phyloP scores from a whole-genome alignment of 2,113 vertebrate genomes.

The Erpornis zantholeuca region DNA sequence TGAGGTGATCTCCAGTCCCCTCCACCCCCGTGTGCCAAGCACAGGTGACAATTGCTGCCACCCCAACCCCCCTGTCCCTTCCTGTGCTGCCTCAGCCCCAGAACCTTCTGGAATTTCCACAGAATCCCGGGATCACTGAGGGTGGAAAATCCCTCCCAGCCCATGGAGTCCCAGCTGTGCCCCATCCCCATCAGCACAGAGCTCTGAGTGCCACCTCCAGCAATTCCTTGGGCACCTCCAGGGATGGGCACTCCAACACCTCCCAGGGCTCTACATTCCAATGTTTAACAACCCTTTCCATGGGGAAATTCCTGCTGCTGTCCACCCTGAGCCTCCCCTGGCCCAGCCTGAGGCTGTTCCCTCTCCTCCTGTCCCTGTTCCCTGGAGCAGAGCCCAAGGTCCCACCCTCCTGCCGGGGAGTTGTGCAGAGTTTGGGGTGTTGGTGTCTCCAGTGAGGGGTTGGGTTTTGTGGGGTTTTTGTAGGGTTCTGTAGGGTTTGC shows the following conservation, averaged over 20 bases:
- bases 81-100: background rate
- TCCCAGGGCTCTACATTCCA: background rate
- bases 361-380: background rate
- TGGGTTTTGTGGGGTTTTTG: background rate
- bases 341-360: background rate
- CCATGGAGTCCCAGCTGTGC: background rate
- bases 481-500: rapidly evolving
- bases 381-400: background rate
- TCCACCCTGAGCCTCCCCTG: background rate
- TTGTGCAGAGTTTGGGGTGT: too few species aligned
- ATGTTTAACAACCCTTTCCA: background rate
- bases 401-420: background rate
- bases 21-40: background rate
- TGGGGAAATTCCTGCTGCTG: background rate
- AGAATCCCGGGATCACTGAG: background rate
- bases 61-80: rapidly evolving
- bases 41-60: background rate
- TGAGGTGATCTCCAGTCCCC: too few species aligned
- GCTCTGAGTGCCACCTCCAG: background rate
- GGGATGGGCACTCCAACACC: background rate
- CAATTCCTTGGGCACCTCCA: background rate
- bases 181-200: background rate
- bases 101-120: background rate
- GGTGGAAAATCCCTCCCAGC: background rate
- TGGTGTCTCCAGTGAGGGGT: rapidly evolving